A percentile compares a stretch with the other conserved stretches of the same genome.
Conservation (phyloP, 2,888 invertebrate species). For the Morpho deidamia region DNA sequence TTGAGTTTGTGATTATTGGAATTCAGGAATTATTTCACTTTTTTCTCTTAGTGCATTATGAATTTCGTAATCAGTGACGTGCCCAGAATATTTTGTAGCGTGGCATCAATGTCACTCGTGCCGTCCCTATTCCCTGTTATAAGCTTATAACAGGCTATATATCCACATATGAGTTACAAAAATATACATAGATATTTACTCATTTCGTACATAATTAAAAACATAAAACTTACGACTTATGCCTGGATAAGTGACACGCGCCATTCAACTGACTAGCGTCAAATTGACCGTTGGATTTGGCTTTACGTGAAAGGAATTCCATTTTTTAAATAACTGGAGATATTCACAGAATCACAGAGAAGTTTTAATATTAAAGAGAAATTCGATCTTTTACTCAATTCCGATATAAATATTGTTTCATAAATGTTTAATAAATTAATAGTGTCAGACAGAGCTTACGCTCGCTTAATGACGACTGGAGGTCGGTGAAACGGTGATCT, state of each 20-base stretch:
- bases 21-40: too few species aligned
- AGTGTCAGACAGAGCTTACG: slow-evolving; percentile 38
- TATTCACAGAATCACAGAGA: slow-evolving; percentile 35
- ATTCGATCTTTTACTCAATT: too few species aligned
- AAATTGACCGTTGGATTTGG: slow-evolving; percentile 51
- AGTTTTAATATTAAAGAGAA: slow-evolving; percentile 6
- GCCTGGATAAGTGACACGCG: slow-evolving; percentile 37
- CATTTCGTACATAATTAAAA: neutral
- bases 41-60: too few species aligned
- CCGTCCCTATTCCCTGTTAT: too few species aligned
- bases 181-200: too few species aligned
- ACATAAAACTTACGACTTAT: slow-evolving; percentile 51
- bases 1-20: too few species aligned
- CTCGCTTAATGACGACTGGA: slow-evolving; percentile 62
- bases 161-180: neutral
- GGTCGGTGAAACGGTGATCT: slow-evolving; percentile 37
- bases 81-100: too few species aligned
- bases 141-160: neutral
- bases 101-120: too few species aligned
- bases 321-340: slow-evolving; percentile 40
- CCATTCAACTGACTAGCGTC: slow-evolving; percentile 63
- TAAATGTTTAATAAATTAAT: slow-evolving; percentile 22
- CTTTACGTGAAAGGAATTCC: slow-evolving; percentile 61
- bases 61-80: too few species aligned
- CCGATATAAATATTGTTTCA: neutral